These are phyloP conservation scores for Tetragonisca angustula DNA, from an alignment of 2,888 invertebrate species.

Conservation along the genomic window DNA sequence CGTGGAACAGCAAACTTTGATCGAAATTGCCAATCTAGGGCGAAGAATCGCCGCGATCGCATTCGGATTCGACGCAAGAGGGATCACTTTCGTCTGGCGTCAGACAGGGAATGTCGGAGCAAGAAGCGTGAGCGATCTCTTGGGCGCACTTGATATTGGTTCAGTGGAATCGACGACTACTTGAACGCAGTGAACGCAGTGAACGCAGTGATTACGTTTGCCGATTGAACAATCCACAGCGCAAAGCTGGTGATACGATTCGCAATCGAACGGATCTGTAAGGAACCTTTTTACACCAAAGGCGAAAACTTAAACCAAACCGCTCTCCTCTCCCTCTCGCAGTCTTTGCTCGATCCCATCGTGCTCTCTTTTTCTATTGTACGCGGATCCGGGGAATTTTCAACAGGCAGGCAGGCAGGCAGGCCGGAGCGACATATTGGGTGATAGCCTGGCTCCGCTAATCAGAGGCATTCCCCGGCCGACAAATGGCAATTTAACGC, in stretches of 20 bases:
- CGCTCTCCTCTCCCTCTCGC: no score
- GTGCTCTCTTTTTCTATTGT: not conserved
- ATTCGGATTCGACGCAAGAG: not conserved
- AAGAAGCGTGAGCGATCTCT: not conserved
- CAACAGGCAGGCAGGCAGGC: not conserved
- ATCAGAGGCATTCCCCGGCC: conserved; percentile 69
- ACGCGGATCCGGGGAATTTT: conserved; percentile 36
- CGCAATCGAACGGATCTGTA: no score
- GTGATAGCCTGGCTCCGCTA: conserved; percentile 61
- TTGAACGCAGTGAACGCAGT: not conserved
- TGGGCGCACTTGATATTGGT: not conserved
- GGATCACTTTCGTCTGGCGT: not conserved
- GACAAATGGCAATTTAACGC: conserved; percentile 80
- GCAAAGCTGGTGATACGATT: no score
- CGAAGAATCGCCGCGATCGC: not conserved
- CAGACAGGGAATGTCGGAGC: not conserved
- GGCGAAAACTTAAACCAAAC: not conserved
- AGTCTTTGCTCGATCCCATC: not conserved
- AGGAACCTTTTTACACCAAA: not conserved
- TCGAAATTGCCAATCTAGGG: conserved; percentile 55
- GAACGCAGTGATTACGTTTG: no score
- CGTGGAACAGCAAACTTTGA: conserved; percentile 35
- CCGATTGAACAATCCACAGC: no score
- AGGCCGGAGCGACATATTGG: conserved; percentile 55
- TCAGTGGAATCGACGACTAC: not conserved